These are phyloP conservation scores for Phorcus lineatus DNA, from an alignment of 2,888 invertebrate species.

Conservation along the genomic window DNA sequence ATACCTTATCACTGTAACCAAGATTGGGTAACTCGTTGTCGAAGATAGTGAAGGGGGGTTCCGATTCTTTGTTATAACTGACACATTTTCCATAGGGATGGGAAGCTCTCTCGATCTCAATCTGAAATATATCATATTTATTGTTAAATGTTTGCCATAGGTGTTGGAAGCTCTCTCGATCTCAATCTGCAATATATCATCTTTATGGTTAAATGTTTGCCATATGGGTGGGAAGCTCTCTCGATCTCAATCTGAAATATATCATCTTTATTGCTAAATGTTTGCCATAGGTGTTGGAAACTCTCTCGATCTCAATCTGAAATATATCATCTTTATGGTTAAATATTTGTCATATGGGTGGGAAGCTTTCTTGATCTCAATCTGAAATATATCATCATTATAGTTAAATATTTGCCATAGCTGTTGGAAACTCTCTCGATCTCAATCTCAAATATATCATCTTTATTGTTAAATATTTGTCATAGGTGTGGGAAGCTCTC, in stretches of 20 bases:
- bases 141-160: too few relatives aligned
- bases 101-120: background rate
- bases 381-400: too few relatives aligned
- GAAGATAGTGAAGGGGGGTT: background rate
- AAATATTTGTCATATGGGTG: background rate
- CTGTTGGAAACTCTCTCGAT: too few relatives aligned
- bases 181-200: background rate
- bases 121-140: too few relatives aligned
- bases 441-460: background rate
- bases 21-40: background rate
- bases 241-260: too few relatives aligned
- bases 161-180: too few relatives aligned
- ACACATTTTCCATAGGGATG: background rate
- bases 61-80: background rate
- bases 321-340: too few relatives aligned
- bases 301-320: background rate
- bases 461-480: too few relatives aligned
- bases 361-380: background rate
- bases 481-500: background rate
- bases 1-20: background rate
- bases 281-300: too few relatives aligned
- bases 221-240: background rate
- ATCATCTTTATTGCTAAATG: too few relatives aligned
- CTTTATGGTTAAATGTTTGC: too few relatives aligned
- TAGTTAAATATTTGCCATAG: too few relatives aligned